Percentiles rank a stretch among this genome's conserved stretches.
Evolutionary conservation across 2,113 vertebrate genomes (phyloP).

Genomic region (Eubucco bourcierii): DNA sequence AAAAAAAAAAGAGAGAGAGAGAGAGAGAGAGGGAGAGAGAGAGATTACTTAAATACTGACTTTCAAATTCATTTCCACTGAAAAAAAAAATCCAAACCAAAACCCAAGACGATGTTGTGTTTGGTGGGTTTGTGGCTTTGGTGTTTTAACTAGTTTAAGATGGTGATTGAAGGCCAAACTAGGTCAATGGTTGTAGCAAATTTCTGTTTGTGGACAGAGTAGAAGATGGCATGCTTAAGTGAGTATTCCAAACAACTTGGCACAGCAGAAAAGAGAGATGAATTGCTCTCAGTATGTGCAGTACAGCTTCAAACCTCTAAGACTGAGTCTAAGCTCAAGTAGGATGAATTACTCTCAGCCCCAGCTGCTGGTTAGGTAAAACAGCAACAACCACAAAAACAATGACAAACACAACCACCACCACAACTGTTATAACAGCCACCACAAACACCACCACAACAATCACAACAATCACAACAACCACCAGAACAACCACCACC

Average conservation of each 20-base stretch:
- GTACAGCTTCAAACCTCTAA: background rate
- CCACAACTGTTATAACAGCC: too few relatives aligned
- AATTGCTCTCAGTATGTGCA: background rate
- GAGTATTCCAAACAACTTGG: background rate
- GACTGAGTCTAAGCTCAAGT: background rate
- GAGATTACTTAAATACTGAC: constrained; percentile 15
- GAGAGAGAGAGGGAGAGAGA: background rate
- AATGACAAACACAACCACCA: too few relatives aligned
- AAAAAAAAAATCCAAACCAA: too few relatives aligned
- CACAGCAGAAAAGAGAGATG: background rate
- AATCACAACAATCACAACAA: too few relatives aligned
- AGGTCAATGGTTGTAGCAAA: background rate
- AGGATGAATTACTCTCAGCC: background rate
- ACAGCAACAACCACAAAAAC: background rate
- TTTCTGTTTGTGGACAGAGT: background rate
- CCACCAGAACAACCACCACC: too few relatives aligned
- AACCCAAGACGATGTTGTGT: background rate
- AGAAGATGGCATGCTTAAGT: background rate
- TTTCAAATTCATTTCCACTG: constrained; percentile 54
- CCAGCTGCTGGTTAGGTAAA: background rate
- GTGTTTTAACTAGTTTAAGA: background rate
- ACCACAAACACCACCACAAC: too few relatives aligned
- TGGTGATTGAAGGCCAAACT: background rate
- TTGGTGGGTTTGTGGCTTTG: background rate
- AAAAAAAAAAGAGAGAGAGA: too few relatives aligned